Evolutionary conservation across 2,888 invertebrate species (phyloP), one percentile per base, ranked within the genome.

Genomic region (Druceiella hillmani): DNA sequence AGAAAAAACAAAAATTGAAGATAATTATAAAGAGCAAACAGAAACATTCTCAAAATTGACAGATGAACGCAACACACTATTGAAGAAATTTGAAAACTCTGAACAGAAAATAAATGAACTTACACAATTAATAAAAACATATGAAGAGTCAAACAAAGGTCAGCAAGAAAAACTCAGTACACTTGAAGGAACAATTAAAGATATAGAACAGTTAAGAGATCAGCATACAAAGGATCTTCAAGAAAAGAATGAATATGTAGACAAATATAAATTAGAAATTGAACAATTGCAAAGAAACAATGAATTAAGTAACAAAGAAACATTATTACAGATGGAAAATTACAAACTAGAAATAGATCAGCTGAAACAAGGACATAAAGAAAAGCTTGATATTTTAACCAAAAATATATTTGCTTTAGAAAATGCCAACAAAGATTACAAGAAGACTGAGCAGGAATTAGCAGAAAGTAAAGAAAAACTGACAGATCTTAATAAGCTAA

Each of bases 311-410:
- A 57, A 60, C 3, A 60, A 50, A 44, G 63, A 64, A 57, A 58
- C 59, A 4, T 58, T 64, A 32, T 52, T 59, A 46, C 41, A 55
- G 25, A 55, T 65, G 11, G 59, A 62, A 17, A 50, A 56, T 41
- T 53, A 68, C 32, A 61, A 64, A 55, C 50, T 38, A 12, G 67
- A 70, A 56, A 66, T 62, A 49, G 48, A 56, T 33, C 58, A 61
- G 45, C 50, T 68, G 26, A 62, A 55, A 49, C 57, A 62, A 36
- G 62, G 61, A 44, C 56, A 64, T 47, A 57, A 58, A 51, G 54
- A 36, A 28, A 66, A 66, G 53, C 49, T 64, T 26, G 66, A 66
- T 60, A 58, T 59, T 55, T 58, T 67, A n/a, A 65, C 55, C 39
- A 59, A 48, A 45, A 55, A 55, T 24, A 54, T 59, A 3, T 66